Conservation (phyloP, 2,888 invertebrate species). For the Coenonympha arcania region DNA sequence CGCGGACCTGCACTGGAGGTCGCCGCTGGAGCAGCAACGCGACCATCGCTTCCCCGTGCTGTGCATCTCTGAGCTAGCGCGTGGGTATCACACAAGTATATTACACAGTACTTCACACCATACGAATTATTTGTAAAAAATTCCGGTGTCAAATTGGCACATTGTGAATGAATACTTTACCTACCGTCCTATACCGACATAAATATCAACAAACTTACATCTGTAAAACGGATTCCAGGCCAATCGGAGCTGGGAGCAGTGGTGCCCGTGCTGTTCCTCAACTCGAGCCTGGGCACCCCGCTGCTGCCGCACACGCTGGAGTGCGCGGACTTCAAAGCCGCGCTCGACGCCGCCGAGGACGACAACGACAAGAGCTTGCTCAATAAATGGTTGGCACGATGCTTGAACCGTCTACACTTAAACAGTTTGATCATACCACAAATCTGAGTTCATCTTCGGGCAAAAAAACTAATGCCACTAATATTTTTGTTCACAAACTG, state of each 20-base stretch:
- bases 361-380: conserved; percentile 75
- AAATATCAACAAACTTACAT: too few species aligned
- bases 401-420: too few species aligned
- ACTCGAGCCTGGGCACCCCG: conserved; percentile 83
- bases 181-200: too few species aligned
- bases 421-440: too few species aligned
- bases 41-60: conserved; percentile 87
- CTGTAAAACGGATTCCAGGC: conserved; percentile 58
- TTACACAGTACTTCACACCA: too few species aligned
- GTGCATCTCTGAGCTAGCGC: conserved; percentile 81
- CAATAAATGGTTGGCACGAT: conserved; percentile 83
- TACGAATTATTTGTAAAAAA: too few species aligned
- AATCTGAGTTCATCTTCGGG: too few species aligned
- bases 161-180: too few species aligned
- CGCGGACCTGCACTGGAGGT: conserved; percentile 84
- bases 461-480: too few species aligned
- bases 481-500: too few species aligned
- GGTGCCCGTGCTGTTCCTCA: conserved; percentile 84
- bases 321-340: conserved; percentile 84
- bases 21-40: conserved; percentile 81
- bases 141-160: too few species aligned
- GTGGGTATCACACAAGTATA: too few species aligned
- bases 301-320: conserved; percentile 84
- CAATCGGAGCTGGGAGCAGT: conserved; percentile 83
- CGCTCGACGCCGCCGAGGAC: conserved; percentile 78